phyloP scores from a whole-genome alignment of 2,888 invertebrate genomes.

The Chydorus sphaericus region DNA sequence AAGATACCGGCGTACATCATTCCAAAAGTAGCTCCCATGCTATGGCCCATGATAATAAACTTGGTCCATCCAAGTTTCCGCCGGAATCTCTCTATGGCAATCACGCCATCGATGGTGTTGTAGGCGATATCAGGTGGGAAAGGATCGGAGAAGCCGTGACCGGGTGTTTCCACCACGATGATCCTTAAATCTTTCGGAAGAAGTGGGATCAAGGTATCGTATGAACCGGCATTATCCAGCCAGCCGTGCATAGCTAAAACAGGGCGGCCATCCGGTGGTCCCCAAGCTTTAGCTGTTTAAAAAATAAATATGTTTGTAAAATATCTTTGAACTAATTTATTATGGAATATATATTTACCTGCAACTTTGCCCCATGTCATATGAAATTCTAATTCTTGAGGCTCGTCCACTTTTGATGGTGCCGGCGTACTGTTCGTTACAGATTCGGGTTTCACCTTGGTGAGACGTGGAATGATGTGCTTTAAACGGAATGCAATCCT shows the following conservation, averaged over 20 bases:
- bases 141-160: conserved; percentile 50
- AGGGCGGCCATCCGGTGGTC: conserved; percentile 45
- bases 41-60: conserved; percentile 59
- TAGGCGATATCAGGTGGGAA: conserved; percentile 47
- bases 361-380: conserved; percentile 52
- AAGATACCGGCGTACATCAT: conserved; percentile 65
- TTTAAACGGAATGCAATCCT: not conserved
- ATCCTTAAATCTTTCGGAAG: conserved; percentile 30
- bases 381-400: conserved; percentile 46
- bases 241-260: conserved; percentile 59
- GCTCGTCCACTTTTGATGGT: not conserved
- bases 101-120: conserved; percentile 62
- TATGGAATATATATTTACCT: conserved; percentile 29
- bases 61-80: conserved; percentile 61
- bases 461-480: conserved; percentile 5
- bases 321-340: not conserved
- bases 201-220: conserved; percentile 49
- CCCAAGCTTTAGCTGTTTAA: conserved; percentile 49
- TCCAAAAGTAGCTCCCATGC: conserved; percentile 59
- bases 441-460: not conserved
- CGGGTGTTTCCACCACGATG: conserved; percentile 9
- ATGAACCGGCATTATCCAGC: conserved; percentile 68
- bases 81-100: conserved; percentile 50
- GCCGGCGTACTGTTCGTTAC: too few species aligned
- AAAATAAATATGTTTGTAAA: conserved; percentile 1